Conservation (phyloP, 1,140 invertebrate genomes). For the Megalonaias nervosa region DNA sequence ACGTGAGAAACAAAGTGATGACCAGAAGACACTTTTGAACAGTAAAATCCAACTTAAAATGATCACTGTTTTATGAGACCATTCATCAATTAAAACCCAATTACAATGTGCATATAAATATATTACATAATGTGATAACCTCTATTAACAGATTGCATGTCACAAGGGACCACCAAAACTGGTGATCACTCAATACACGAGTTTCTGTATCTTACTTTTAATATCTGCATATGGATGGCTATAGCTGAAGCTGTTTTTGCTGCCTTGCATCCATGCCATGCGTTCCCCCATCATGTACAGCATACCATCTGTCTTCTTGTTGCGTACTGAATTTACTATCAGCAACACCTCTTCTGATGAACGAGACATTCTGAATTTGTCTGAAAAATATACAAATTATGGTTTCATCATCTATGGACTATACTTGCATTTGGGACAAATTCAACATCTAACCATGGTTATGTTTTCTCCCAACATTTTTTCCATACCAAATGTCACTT, state of each 20-base stretch:
- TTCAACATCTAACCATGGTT: no score
- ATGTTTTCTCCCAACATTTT: no score
- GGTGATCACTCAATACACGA: neutral
- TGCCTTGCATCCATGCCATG: slow-evolving; percentile 94
- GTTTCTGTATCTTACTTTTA: slow-evolving; percentile 79
- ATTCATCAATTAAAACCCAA: no score
- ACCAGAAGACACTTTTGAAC: no score
- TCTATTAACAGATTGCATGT: no score
- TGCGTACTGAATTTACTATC: slow-evolving; percentile 91
- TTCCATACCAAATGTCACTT: no score
- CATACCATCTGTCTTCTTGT: slow-evolving; percentile 96
- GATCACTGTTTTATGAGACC: no score
- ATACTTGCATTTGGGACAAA: no score
- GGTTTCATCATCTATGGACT: neutral
- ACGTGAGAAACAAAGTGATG: no score
- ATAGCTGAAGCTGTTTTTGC: slow-evolving; percentile 90
- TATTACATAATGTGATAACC: no score
- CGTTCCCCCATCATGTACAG: slow-evolving; percentile 96
- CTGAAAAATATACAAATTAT: neutral
- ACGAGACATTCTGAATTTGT: slow-evolving; percentile 22
- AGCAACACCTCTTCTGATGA: slow-evolving; percentile 89
- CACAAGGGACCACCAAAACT: neutral
- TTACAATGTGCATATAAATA: no score
- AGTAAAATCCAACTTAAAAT: no score
- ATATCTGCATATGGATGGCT: slow-evolving; percentile 97